Percentiles rank a stretch among this genome's conserved stretches.
These are phyloP conservation scores for Cnemophilus loriae DNA, from an alignment of 2,113 vertebrate genomes.

Conservation along the genomic window DNA sequence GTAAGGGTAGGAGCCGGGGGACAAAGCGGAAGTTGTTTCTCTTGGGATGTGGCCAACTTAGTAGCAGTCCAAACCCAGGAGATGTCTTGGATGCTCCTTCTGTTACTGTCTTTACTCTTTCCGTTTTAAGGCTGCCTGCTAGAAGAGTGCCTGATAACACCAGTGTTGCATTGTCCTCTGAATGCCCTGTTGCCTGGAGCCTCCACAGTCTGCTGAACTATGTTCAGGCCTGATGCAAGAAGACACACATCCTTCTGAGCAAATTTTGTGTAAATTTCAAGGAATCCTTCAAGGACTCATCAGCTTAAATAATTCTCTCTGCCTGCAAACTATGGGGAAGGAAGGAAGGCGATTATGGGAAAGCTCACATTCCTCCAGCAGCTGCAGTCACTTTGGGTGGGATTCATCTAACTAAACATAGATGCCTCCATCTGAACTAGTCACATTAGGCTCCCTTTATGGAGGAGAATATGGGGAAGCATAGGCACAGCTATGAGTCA, in stretches of 20 bases:
- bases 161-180: background rate
- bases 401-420: slow-evolving; percentile 44
- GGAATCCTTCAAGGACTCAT: slow-evolving; percentile 39
- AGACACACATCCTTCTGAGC: background rate
- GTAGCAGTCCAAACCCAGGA: slow-evolving; percentile 22
- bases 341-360: slow-evolving; percentile 22
- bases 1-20: slow-evolving; percentile 16
- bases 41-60: slow-evolving; percentile 42
- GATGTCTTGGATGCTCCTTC: slow-evolving; percentile 16
- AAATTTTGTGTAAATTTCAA: slow-evolving; percentile 13
- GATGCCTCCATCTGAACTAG: slow-evolving; percentile 5
- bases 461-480: background rate
- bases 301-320: slow-evolving; percentile 14
- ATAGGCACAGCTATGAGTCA: background rate
- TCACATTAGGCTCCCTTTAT: background rate
- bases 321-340: slow-evolving; percentile 31
- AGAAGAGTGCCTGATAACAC: rapidly evolving
- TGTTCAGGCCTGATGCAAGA: background rate
- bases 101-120: background rate
- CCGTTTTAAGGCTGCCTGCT: background rate
- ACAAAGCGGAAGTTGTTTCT: slow-evolving; percentile 41
- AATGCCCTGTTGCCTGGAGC: background rate
- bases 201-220: background rate
- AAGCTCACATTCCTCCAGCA: slow-evolving; percentile 36
- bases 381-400: slow-evolving; percentile 43